Evolutionary conservation across 2,113 vertebrate genomes (phyloP).

Genomic region (Ammodytes dubius): DNA sequence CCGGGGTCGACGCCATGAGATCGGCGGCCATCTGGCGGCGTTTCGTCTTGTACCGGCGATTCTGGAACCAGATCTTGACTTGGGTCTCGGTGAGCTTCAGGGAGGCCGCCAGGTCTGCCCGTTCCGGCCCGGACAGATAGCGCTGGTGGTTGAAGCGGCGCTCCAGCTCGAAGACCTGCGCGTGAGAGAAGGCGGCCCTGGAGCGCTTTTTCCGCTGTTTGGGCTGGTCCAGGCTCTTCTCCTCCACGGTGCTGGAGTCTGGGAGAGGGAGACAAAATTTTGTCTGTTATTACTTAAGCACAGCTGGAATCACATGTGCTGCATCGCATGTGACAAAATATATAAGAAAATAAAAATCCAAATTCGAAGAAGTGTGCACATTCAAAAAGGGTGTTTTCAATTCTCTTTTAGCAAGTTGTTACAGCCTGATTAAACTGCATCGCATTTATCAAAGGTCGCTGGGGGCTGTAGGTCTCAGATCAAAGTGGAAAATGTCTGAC

Average conservation of each 20-base stretch:
- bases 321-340: not conserved
- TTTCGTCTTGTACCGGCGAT: constrained; percentile 99
- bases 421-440: not conserved
- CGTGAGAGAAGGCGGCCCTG: constrained; percentile 97
- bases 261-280: constrained; percentile 17
- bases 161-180: constrained; percentile 99
- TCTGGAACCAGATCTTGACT: constrained; percentile 99
- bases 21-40: constrained; percentile 97
- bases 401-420: not conserved
- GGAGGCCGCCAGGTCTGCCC: constrained; percentile 96
- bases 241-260: constrained; percentile 83
- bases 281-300: not conserved
- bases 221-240: constrained; percentile 84
- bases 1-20: constrained; percentile 92
- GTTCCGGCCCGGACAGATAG: constrained; percentile 96
- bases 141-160: constrained; percentile 99
- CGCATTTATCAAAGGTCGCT: not conserved
- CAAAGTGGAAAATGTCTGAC: not conserved
- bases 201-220: constrained; percentile 98
- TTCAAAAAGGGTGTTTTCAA: not conserved
- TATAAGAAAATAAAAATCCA: not conserved
- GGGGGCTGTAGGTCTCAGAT: not conserved
- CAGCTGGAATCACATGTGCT: not conserved
- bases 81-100: constrained; percentile 99
- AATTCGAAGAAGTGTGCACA: not conserved